Conservation (phyloP, 2,113 vertebrate species). For the Strix uralensis region DNA sequence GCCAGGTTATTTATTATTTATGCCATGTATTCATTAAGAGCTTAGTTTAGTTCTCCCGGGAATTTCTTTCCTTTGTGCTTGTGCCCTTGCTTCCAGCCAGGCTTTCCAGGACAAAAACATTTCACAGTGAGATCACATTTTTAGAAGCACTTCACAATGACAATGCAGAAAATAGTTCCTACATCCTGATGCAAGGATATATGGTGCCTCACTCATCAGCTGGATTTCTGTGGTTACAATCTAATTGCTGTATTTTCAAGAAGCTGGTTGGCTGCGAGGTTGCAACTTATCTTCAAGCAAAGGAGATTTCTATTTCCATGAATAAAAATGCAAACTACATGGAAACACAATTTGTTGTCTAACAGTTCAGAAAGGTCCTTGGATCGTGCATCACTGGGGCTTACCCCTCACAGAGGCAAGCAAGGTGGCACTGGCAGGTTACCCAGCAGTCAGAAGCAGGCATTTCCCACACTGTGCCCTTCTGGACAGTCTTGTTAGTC, state of each 20-base stretch:
- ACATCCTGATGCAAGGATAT: neutral
- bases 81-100: conserved; percentile 31
- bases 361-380: neutral
- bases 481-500: neutral
- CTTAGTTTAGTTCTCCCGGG: conserved; percentile 6
- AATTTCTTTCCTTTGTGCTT: neutral
- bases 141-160: neutral
- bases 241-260: neutral
- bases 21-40: conserved; percentile 21
- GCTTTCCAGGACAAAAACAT: conserved; percentile 12
- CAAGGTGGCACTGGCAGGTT: neutral
- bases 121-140: neutral
- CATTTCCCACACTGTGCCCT: neutral
- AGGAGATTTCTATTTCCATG: neutral
- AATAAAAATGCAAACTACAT: neutral
- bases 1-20: conserved; percentile 48
- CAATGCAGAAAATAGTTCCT: neutral
- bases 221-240: neutral
- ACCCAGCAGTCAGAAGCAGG: neutral
- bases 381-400: neutral
- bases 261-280: neutral
- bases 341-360: neutral
- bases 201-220: neutral
- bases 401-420: neutral
- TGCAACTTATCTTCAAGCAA: neutral